Base-by-base conservation (phyloP, 1,140 invertebrate species). In the Dufourea novaeangliae region DNA sequence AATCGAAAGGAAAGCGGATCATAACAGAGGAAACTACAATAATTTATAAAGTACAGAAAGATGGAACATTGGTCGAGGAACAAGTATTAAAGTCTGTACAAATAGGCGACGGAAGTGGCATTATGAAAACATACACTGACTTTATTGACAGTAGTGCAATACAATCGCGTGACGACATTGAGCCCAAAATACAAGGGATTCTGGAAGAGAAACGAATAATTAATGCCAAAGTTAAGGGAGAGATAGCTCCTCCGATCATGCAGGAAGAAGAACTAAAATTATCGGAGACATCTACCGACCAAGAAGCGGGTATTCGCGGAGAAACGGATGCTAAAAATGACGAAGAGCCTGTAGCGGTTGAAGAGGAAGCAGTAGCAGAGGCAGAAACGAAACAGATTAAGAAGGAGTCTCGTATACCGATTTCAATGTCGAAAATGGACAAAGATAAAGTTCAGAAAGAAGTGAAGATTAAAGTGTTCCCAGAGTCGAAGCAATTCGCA, bases 341-440 rank as follows among this genome's bases (percentile, higher is more conserved):
- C n/a, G 11, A 22, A 17, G 25, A 14, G 17, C 29, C n/a, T 22
- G 27, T 2, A 41, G 0, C 37, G 0, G 34, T 17, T 1, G 50
- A 50, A 29, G 52, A 25, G n/a, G 14, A 64, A 14, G 20, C 0
- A 0, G 34, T 29, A 27, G 39, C 29, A 12, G 69, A 78, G 1
- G 20, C 17, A 10, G 82, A 82, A 0, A 17, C 52, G 2, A 85
- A 81, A 17, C 32, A 59, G 1, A 10, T 62, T 2, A 91, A 87
- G 52, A 90, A 87, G 29, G 88, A 89, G 71, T 91, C 90, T 14
- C 84, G 84, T 56, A 92, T 92, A 63, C 91, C 91, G 1, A 82
- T 90, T 68, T 88, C 89, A 1, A 71, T 78, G 3, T 59, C 85
- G 5, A 90, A 87, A 66, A 76, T 82, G 8, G 90, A 90, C 0